phyloP scores from a whole-genome alignment of 1,140 invertebrate species.

The Danaus melanippus region DNA sequence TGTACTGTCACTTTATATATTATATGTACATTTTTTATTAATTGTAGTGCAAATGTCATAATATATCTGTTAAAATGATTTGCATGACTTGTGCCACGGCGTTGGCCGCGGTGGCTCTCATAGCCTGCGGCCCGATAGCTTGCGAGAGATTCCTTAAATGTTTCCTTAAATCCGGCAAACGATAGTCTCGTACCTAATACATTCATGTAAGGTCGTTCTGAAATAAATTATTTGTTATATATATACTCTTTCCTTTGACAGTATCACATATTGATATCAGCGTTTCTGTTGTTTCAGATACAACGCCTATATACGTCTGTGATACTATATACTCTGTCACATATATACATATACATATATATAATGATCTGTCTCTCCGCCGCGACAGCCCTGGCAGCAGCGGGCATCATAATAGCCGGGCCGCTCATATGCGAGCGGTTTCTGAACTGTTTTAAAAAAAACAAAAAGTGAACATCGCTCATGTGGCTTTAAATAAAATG shows the following conservation, averaged over 20 bases:
- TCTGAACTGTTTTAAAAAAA: conserved; percentile 11
- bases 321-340: background rate
- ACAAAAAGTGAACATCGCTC: conserved; percentile 8
- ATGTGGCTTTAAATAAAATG: conserved; percentile 30
- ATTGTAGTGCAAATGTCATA: no score
- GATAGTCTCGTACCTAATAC: conserved; percentile 3
- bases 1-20: no score
- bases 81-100: conserved; percentile 38
- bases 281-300: conserved; percentile 16
- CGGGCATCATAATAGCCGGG: conserved; percentile 28
- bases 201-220: conserved; percentile 1
- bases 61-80: conserved; percentile 32
- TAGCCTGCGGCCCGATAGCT: conserved; percentile 37
- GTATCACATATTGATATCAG: conserved; percentile 8
- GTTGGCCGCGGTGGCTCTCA: conserved; percentile 29
- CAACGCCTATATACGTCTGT: background rate
- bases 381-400: conserved; percentile 31
- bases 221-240: conserved; percentile 8
- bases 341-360: background rate
- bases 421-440: conserved; percentile 27
- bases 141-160: conserved; percentile 43
- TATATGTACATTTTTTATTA: no score
- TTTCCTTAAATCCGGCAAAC: conserved; percentile 28
- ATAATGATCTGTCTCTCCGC: conserved; percentile 40
- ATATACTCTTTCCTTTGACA: background rate